Evolutionary conservation across 1,140 invertebrate genomes (phyloP), one percentile per base, ranked within the genome.

Genomic region (Periplaneta americana): DNA sequence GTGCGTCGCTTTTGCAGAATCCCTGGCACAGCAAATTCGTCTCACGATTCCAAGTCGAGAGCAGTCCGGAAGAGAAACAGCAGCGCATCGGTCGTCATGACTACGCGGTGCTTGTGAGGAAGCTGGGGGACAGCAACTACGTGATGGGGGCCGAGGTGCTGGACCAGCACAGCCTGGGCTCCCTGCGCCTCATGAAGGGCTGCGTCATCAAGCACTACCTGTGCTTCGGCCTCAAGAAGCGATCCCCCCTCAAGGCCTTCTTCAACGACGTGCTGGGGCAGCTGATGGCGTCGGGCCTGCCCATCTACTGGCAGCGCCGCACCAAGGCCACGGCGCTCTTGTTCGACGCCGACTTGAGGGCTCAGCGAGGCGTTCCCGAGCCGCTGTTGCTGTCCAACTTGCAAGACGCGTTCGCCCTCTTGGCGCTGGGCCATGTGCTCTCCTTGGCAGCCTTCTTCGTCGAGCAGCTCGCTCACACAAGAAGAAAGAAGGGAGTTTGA

Each of bases 1-100:
- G n/a, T n/a, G n/a, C n/a, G n/a, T n/a, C n/a, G n/a, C n/a, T n/a
- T n/a, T n/a, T n/a, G n/a, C n/a, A n/a, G n/a, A n/a, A n/a, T n/a
- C n/a, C n/a, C n/a, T n/a, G n/a, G n/a, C n/a, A n/a, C n/a, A n/a
- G n/a, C n/a, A n/a, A n/a, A n/a, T n/a, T n/a, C n/a, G n/a, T n/a
- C n/a, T n/a, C n/a, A n/a, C n/a, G n/a, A n/a, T n/a, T n/a, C n/a
- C n/a, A n/a, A n/a, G n/a, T n/a, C 1, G 48, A n/a, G 17, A n/a
- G 48, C 48, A 18, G 48, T n/a, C 17, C 48, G 4, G 17, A n/a
- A n/a, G n/a, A n/a, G 48, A 57, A n/a, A 18, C 48, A n/a, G 48
- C 48, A n/a, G 48, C 48, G 48, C 1, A 57, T 17, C 48, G 22
- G 84, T 82, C 0, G 87, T 84, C 32, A 86, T 66, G 48, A 17